Base-by-base conservation (phyloP, 2,888 invertebrate species). In the Amorpha juglandis region DNA sequence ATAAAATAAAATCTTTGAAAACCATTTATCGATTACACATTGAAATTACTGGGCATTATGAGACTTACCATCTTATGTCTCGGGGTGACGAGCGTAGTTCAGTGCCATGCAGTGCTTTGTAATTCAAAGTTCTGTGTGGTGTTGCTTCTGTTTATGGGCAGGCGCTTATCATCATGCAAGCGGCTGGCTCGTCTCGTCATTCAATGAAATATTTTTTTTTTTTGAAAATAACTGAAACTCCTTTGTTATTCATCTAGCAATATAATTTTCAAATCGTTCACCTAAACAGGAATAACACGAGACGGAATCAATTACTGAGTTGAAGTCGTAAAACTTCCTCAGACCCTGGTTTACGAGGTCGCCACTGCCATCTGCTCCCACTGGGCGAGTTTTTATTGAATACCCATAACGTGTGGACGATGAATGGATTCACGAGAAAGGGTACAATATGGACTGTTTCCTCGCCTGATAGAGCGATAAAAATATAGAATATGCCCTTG, bases 311-410 rank as follows among this genome's bases (percentile, higher is more conserved):
- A 82, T 84, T 82, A 80, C 78, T 69, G 69, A 74, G 58, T 72
- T 75, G 67, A 68, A 68, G 69, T 78, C 82, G 75, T 80, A 81
- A 83, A 83, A 80, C 74, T 78, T 76, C 71, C 74, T 76, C 69
- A 75, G 72, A 71, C 70, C 75, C 71, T 72, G 71, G 75, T 83
- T 83, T 86, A 86, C 79, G 84, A 74, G 74, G 71, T 69, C 74
- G 71, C 73, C 73, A 69, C 74, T 72, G 78, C 74, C 84, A 84
- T 84, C 80, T 84, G 84, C 74, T 79, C 73, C 78, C 73, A 65
- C 71, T 71, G 75, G 75, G 74, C 68, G 70, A 70, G 69, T 38
- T 81, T 80, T 84, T 83, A 83, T 84, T 77, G 80, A 79, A 78
- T 81, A 72, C 73, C 78, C 75, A 74, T 78, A 78, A 58, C 58